Base-by-base conservation (phyloP, 2,113 vertebrate genomes). In the Lasiurus borealis region DNA sequence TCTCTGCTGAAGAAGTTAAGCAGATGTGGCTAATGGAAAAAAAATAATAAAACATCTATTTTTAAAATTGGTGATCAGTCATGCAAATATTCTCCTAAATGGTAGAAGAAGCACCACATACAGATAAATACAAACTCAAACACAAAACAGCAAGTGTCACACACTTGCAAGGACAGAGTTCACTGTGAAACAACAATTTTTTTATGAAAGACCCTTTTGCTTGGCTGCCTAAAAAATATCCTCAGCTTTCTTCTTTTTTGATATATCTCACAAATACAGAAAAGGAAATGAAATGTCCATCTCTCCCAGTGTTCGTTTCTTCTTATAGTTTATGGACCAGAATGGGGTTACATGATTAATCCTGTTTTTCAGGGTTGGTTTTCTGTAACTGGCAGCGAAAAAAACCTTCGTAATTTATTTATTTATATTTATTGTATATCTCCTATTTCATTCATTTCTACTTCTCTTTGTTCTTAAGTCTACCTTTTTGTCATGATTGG, bases 1-100 rank as follows among this genome's bases (percentile, higher is more conserved):
- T 90, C 50, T 96, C 93, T 83, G 36, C 2, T 92, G 54, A 93
- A 73, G 93, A 62, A 88, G 10, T 66, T 93, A 81, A 90, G 2
- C 8, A 85, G 44, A 90, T 29, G 7, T 86, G 11, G n/a, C 40
- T 72, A 82, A 94, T 11, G 16, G 19, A 31, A 52, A 83, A 29
- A 82, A 83, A 13, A 75, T 34, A 87, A 71, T 52, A 71, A 87
- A 91, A 64, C 0, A 71, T 44, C 52, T 71, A 14, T 34, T 92
- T 81, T 44, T 50, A 71, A 95, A 80, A 83, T 3, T 80, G 15
- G 46, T 85, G 85, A 54, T 68, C n/a, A 52, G 50, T 52, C 59
- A 59, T 18, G 29, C 4, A 91, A 36, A 16, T 83, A 73, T 57
- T 88, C 31, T 73, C 19, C 54, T 36, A 59, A 86, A 52, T 11